These are phyloP conservation scores for Drosophila nasuta DNA, from an alignment of 1,140 invertebrate genomes.

Conservation along the genomic window DNA sequence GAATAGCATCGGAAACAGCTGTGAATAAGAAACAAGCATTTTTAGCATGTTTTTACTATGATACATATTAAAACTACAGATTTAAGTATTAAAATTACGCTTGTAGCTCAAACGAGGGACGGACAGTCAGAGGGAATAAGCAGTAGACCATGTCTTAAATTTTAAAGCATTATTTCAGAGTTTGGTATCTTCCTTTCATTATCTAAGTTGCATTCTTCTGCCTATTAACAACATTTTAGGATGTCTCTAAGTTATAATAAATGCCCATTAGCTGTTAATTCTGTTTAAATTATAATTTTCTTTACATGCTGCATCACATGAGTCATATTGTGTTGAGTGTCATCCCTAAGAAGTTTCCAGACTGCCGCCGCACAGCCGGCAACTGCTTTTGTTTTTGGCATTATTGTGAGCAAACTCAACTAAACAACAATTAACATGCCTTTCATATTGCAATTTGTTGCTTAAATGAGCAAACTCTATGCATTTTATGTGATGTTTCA, in stretches of 20 bases:
- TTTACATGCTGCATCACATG: conserved; percentile 66
- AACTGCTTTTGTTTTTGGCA: conserved; percentile 55
- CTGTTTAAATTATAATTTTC: too few relatives aligned
- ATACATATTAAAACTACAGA: too few relatives aligned
- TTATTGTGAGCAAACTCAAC: conserved; percentile 22
- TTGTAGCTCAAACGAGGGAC: too few relatives aligned
- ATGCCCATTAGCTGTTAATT: too few relatives aligned
- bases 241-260: too few relatives aligned
- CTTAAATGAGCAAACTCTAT: conserved; percentile 23
- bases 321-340: conserved; percentile 61
- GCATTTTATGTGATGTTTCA: conserved; percentile 11
- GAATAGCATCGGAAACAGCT: conserved; percentile 99
- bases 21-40: conserved; percentile 78
- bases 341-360: conserved; percentile 77
- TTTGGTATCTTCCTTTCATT: too few relatives aligned
- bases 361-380: conserved; percentile 60
- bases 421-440: background rate
- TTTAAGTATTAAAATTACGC: too few relatives aligned
- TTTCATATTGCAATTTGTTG: background rate
- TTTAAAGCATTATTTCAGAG: too few relatives aligned
- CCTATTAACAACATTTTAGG: too few relatives aligned
- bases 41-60: background rate
- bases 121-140: too few relatives aligned
- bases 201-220: too few relatives aligned
- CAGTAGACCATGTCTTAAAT: too few relatives aligned